Percentiles rank a stretch among this genome's conserved stretches.
These are phyloP conservation scores for Diplodus puntazzo DNA, from an alignment of 2,797 vertebrate species.

Conservation along the genomic window DNA sequence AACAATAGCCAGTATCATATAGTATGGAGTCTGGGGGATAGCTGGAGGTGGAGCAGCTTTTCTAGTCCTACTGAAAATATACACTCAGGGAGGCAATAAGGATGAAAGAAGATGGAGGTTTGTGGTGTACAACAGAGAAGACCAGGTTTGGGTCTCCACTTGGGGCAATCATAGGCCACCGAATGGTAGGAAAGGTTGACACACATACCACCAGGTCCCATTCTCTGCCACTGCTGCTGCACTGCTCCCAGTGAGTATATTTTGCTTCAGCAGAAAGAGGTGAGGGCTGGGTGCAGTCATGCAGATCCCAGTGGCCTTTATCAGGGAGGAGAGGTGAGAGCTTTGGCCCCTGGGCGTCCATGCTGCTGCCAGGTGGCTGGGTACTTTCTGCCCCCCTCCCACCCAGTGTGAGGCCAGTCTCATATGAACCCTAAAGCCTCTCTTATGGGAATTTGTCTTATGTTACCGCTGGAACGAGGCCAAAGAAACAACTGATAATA, in stretches of 20 bases:
- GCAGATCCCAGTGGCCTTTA: constrained; percentile 58
- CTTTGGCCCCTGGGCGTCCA: constrained; percentile 49
- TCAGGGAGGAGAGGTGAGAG: constrained; percentile 49
- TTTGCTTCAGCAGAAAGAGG: constrained; percentile 48
- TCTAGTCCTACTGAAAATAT: constrained; percentile 51
- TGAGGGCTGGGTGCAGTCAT: constrained; percentile 55
- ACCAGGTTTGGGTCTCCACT: constrained; percentile 65
- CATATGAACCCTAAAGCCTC: constrained; percentile 24
- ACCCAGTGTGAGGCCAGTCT: constrained; percentile 31
- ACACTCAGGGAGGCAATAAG: constrained; percentile 39
- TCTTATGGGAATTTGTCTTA: constrained; percentile 38
- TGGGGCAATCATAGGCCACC: constrained; percentile 60
- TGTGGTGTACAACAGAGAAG: constrained; percentile 35
- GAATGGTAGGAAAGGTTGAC: constrained; percentile 54
- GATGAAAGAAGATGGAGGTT: constrained; percentile 62
- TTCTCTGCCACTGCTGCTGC: constrained; percentile 23
- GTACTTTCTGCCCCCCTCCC: constrained; percentile 20
- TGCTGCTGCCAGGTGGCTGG: constrained; percentile 59
- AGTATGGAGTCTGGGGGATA: constrained; percentile 61
- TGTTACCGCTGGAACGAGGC: constrained; percentile 27
- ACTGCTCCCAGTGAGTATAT: constrained; percentile 8
- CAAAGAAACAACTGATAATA: constrained; percentile 14
- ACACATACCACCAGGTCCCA: constrained; percentile 32
- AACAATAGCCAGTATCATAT: constrained; percentile 81
- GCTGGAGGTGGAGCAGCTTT: constrained; percentile 63